Evolutionary conservation across 2,797 vertebrate species (phyloP), one percentile per base, ranked within the genome.

Genomic region (Xenentodon cancila): DNA sequence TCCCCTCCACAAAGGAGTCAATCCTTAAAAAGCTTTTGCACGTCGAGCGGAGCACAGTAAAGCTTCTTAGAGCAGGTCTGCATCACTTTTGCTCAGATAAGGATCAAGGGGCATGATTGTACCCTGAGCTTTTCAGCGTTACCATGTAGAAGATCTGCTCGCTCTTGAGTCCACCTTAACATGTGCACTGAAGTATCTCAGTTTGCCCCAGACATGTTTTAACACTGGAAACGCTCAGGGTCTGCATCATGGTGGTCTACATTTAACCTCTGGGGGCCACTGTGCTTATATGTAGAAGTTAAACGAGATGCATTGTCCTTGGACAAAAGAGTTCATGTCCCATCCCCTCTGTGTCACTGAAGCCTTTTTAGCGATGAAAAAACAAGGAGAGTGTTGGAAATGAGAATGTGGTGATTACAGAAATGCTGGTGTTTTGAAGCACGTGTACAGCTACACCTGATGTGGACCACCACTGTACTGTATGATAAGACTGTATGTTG

Each of bases 401-500:
- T 86, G 87, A 88, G 89, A 90, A 91, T 90, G 84, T 80, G 86
- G 88, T 83, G 82, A 84, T 86, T 84, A 19, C 77, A 85, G 72
- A 62, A 75, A 84, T 65, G 77, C 57, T 77, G 73, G 55, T 79
- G 25, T 74, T 75, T 75, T 60, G 63, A 61, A 82, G 53, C 81
- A 67, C 66, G 73, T 78, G 85, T 32, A 59, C 82, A 90, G 88
- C 88, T 93, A 88, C 87, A 92, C 88, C 88, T 89, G 88, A 69
- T 72, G 70, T 71, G 84, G 87, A 84, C 72, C 71, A 57, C 60
- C 75, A 68, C 76, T 43, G 27, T 7, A 34, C 30, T 45, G 32
- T 21, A 17, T 51, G 18, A 27, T 13, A 53, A 19, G 9, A 11
- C 32, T 34, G 32, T 11, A 11, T 34, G 32, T 34, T 34, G 32